Evolutionary conservation across 2,113 vertebrate species (phyloP), one percentile per base, ranked within the genome.

Genomic region (Genyomyrus donnyi): DNA sequence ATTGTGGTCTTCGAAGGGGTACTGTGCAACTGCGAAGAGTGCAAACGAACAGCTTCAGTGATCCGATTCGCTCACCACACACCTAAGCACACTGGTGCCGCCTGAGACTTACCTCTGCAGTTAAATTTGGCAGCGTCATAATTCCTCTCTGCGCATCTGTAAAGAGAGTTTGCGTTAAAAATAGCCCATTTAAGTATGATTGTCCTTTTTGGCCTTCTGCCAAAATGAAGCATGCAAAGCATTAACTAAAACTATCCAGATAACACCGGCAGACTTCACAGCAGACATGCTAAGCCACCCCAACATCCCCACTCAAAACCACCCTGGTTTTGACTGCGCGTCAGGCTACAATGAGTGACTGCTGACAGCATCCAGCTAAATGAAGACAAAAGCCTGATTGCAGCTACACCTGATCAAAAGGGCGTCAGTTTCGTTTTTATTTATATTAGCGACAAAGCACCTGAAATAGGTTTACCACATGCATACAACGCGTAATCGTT

Each of bases 1-100:
- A 94, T 99, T 99, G 93, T 99, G 98, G 95, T 99, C 98, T 97
- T 99, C 98, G 91, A 99, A 99, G 53, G 98, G 98, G 92, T 98
- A 99, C 95, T 99, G 98, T 96, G 98, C 98, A 94, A 99, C 98
- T 99, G 94, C 35, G 89, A 83, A 56, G 24, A 50, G 24, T 49
- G 21, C n/a, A 48, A 85, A 24, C 0, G 15, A 13, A 10, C 21
- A 11, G 2, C 24, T n/a, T 48, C 45, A 27, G 45, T 2, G 39
- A n/a, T 46, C 45, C 7, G 15, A 48, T n/a, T 48, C 42, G 9
- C 42, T 24, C 83, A 2, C 2, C 5, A 24, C 83, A 85, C 8
- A 13, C 45, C 49, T 13, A 53, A 13, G 52, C n/a, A 5, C 0
- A 10, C 39, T 0, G n/a, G 3, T 0, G 42, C 21, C 11, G 0